Evolutionary conservation across 2,113 vertebrate genomes (phyloP).

Genomic region (Nycticryphes semicollaris): DNA sequence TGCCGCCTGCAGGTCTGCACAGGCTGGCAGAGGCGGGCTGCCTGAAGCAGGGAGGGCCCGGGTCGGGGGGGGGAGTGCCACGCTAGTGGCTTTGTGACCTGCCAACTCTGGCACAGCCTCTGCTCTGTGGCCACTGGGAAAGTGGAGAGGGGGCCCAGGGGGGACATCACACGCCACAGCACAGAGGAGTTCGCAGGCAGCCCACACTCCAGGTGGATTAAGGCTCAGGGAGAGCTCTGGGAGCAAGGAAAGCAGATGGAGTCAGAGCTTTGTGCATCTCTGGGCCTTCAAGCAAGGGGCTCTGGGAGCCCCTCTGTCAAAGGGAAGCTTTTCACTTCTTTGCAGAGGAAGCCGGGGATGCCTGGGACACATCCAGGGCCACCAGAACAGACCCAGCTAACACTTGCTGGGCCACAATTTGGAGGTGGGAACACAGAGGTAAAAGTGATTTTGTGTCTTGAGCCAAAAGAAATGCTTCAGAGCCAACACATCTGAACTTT

Average conservation of each 20-base stretch:
- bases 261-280: neutral
- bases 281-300: neutral
- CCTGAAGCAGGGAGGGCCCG: neutral
- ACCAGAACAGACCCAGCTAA: neutral
- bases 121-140: neutral
- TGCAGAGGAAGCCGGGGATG: neutral
- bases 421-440: neutral
- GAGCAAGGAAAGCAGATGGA: neutral
- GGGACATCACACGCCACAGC: neutral
- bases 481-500: neutral
- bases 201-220: neutral
- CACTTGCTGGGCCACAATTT: neutral
- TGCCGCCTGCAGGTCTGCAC: conserved; percentile 44
- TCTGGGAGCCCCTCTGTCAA: neutral
- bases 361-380: neutral
- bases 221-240: neutral
- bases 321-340: neutral
- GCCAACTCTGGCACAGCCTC: neutral
- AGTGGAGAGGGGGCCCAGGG: neutral
- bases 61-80: neutral
- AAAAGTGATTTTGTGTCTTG: neutral
- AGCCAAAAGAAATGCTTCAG: neutral
- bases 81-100: neutral
- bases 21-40: conserved; percentile 8
- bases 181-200: conserved; percentile 31